Evolutionary conservation across 2,797 vertebrate species (phyloP).

Genomic region (Hephaestus fuliginosus): DNA sequence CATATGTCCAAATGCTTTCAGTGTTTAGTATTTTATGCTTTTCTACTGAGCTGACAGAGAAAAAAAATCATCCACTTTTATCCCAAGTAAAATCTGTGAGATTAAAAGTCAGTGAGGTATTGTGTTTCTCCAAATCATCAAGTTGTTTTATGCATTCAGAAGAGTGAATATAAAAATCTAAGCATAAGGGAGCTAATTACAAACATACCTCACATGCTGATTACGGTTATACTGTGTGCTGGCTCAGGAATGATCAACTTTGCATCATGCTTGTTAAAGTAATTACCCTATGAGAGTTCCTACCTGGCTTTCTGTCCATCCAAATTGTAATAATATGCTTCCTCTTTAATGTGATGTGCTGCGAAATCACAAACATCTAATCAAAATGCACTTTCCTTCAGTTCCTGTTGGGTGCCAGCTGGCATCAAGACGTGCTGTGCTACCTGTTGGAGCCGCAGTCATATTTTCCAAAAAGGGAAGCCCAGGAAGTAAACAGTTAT

Average conservation of each 20-base stretch:
- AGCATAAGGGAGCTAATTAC: background rate
- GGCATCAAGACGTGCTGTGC: conserved; percentile 1
- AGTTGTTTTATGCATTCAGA: background rate
- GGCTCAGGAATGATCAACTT: conserved; percentile 4
- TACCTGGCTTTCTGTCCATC: background rate
- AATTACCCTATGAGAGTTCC: background rate
- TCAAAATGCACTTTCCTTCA: conserved; percentile 5
- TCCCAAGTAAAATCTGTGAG: background rate
- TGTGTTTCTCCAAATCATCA: background rate
- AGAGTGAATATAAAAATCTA: background rate
- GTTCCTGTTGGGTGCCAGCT: background rate
- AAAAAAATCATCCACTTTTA: no score
- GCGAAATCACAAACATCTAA: background rate
- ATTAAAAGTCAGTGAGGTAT: background rate
- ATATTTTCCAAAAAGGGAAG: background rate
- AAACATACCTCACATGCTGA: background rate
- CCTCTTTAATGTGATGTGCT: background rate
- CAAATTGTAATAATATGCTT: background rate
- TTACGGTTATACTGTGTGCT: background rate
- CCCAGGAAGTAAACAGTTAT: background rate
- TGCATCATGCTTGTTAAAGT: background rate
- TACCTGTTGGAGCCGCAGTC: conserved; percentile 13
- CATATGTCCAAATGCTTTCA: background rate
- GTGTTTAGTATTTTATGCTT: background rate
- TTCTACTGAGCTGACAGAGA: background rate